Base-by-base conservation (phyloP, 2,888 invertebrate species). In the Drosophila barbarae region DNA sequence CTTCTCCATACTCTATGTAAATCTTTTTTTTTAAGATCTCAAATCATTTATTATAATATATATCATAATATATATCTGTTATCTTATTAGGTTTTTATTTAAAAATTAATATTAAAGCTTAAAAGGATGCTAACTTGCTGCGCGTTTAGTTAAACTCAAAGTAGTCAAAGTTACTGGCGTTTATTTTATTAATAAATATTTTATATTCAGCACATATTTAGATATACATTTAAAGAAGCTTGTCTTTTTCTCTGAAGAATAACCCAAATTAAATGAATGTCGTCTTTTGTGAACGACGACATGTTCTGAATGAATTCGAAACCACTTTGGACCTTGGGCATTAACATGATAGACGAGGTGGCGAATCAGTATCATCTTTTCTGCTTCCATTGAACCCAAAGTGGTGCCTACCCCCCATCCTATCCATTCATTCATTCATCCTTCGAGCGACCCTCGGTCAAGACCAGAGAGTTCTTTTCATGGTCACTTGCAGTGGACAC, bases 381-480 rank as follows among this genome's bases (percentile, higher is more conserved):
- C 49, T 50, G 36, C 50, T 21, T 49, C 10, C 52, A 52, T 52
- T 52, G 41, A 39, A 52, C 41, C n/a, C 30, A 8, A 39, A 39
- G 52, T 50, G 36, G 18, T 23, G 26, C 12, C n/a, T 15, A 12
- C 18, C 28, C 28, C 32, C 18, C 10, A 12, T 9, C 39, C 39
- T 12, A 35, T 13, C 39, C 39, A 35, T 13, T n/a, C 34, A 35
- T 39, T 32, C 32, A 32, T 32, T 5, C 7, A n/a, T 50, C 60
- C 30, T 42, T 55, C 10, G 30, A 46, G 23, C 66, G 41, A 52
- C 46, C 66, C 67, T 66, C 52, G 67, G 35, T 39, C 42, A 53
- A 68, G 65, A 51, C 34, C 67, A 49, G 67, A 68, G 67, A 68
- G 67, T 57, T 66, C 67, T 68, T 68, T 68, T 68, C 67, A 68